Base-by-base conservation (phyloP, 2,888 invertebrate genomes). In the Entomobrya proxima region DNA sequence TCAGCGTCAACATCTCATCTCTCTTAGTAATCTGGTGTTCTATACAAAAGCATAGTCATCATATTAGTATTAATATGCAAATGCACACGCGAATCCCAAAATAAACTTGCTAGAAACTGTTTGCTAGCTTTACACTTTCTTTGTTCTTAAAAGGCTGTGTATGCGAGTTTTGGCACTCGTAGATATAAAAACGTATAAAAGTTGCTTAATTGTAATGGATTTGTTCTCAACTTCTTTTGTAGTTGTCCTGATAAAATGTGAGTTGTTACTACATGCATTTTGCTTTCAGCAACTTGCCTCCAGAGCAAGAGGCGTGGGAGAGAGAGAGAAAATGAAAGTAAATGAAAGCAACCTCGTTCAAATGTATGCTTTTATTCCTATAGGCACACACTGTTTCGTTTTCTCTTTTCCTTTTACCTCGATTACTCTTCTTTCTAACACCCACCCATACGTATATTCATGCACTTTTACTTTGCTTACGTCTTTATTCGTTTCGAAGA, bases 191-290 rank as follows among this genome's bases (percentile, higher is more conserved):
- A 50, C 6, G 44, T 30, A 6, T 9, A 69, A 80, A 80, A 72
- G 55, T 80, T 80, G 58, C 55, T 52, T 72, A 80, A 80, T 80
- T 80, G 80, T 80, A 80, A 80, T 72, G 40, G 80, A 80, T 80
- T 72, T 40, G 55, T 72, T 80, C 80, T 6, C 37, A 13, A 21
- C 30, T 61, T n/a, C 61, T 61, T 61, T 61, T 61, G 61, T 32
- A 61, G 30, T 61, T 61, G 32, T 61, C 61, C 1, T 61, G n/a
- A 61, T 32, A 61, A 32, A 61, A 61, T 32, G 15, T 55, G 6
- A 7, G 24, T 27, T 32, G 32, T 55, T 11, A 18, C 21, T 76
- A 11, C 30, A 15, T 15, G n/a, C 40, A 44, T 9, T 47, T 9
- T 18, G 9, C 27, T n/a, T 24, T 47, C n/a, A 27, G 37, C 24